Percentiles rank a stretch among this genome's conserved stretches.
phyloP scores from a whole-genome alignment of 2,113 vertebrate species.

The Poicephalus meyeri region DNA sequence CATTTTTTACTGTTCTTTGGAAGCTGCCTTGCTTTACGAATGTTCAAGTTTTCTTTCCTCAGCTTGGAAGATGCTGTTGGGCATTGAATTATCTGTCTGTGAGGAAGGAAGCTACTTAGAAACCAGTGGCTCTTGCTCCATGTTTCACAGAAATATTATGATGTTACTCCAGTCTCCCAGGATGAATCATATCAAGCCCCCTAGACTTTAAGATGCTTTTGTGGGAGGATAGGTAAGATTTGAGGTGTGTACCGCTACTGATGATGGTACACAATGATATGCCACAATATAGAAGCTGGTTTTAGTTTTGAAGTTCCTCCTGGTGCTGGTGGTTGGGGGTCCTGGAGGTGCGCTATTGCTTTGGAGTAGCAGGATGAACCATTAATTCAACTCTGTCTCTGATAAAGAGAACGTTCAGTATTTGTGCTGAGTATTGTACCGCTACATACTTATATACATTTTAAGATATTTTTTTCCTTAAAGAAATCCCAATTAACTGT shows the following conservation, averaged over 20 bases:
- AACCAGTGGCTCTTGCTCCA: not conserved
- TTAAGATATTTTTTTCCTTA: not conserved
- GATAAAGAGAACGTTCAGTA: not conserved
- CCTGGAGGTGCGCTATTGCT: not conserved
- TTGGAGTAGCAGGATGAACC: not conserved
- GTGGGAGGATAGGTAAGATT: not conserved
- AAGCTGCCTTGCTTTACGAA: not conserved
- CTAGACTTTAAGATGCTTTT: not conserved
- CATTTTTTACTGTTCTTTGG: not conserved
- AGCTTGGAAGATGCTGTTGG: not conserved
- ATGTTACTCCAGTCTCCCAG: not conserved
- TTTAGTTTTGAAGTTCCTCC: not conserved
- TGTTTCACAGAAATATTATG: not conserved
- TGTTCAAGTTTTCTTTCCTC: not conserved
- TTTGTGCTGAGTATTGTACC: not conserved
- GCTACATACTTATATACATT: accelerated
- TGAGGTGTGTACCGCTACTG: not conserved
- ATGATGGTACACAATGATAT: not conserved
- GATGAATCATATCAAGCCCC: not conserved
- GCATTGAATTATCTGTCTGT: not conserved
- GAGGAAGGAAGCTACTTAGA: not conserved
- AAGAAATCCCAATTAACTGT: not conserved
- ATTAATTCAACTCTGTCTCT: not conserved
- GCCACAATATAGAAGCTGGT: not conserved
- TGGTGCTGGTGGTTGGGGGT: not conserved